Evolutionary conservation across 2,888 invertebrate genomes (phyloP).

Genomic region (Hoplodrina ambigua): DNA sequence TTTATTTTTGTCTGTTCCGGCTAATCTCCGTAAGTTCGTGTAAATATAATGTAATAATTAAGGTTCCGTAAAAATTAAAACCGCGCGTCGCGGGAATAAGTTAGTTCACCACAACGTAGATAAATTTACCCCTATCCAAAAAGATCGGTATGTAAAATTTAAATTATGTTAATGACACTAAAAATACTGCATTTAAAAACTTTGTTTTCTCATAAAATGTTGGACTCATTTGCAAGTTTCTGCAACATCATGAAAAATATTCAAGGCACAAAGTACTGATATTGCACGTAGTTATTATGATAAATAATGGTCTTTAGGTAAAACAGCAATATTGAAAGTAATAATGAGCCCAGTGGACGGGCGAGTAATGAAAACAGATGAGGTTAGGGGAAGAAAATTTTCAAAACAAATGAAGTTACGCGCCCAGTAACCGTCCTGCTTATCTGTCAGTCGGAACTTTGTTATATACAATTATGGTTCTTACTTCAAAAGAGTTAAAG

Average conservation of each 20-base stretch:
- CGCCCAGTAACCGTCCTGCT: slow-evolving; percentile 42
- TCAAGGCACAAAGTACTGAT: slow-evolving; percentile 53
- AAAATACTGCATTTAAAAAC: not conserved
- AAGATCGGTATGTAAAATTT: no score
- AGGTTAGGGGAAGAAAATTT: slow-evolving; percentile 65
- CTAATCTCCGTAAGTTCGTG: no score
- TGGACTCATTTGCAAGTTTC: slow-evolving; percentile 10
- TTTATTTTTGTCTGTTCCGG: no score
- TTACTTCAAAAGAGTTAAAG: slow-evolving; percentile 13
- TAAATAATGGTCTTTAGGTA: slow-evolving; percentile 71
- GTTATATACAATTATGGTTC: slow-evolving; percentile 24
- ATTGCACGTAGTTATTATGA: slow-evolving; percentile 64
- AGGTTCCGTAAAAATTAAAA: no score
- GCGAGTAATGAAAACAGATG: slow-evolving; percentile 75
- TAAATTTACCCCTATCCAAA: not conserved
- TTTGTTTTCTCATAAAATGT: not conserved
- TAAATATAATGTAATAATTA: no score
- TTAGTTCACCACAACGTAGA: no score
- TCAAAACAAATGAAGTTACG: slow-evolving; percentile 65
- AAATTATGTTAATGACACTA: not conserved
- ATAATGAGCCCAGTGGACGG: slow-evolving; percentile 72
- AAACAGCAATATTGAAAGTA: slow-evolving; percentile 71
- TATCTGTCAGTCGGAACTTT: slow-evolving; percentile 35
- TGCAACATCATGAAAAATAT: slow-evolving; percentile 54
- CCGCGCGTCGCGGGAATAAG: no score